Percentiles rank a stretch among this genome's conserved stretches.
These are phyloP conservation scores for Apantesis nais DNA, from an alignment of 2,888 invertebrate genomes.

Conservation along the genomic window DNA sequence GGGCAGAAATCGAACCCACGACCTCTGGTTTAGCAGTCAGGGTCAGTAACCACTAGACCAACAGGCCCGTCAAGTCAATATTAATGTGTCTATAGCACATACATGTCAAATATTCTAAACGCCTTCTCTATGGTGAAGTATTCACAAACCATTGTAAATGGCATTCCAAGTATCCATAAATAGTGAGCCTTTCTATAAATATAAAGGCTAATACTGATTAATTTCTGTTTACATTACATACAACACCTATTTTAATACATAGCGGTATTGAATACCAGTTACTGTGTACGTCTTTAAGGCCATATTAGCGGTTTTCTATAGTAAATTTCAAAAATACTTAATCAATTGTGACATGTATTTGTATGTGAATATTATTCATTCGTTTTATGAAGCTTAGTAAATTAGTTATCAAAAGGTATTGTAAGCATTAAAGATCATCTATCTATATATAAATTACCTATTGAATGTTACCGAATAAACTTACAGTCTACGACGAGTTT, in stretches of 20 bases:
- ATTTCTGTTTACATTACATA: background rate
- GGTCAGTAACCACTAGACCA: too few species aligned
- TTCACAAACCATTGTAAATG: conserved; percentile 1
- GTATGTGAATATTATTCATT: too few species aligned
- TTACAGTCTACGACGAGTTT: too few species aligned
- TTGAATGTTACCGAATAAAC: too few species aligned
- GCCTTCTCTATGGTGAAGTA: conserved; percentile 2
- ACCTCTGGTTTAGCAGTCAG: too few species aligned
- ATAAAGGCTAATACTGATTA: conserved; percentile 11
- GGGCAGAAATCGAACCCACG: too few species aligned
- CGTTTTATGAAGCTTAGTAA: too few species aligned
- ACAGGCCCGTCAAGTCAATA: background rate
- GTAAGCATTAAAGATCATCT: too few species aligned
- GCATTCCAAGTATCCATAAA: conserved; percentile 1
- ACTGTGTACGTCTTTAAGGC: background rate
- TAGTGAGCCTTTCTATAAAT: conserved; percentile 2
- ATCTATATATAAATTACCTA: too few species aligned
- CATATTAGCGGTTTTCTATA: background rate
- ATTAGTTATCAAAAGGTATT: too few species aligned
- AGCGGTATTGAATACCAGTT: background rate
- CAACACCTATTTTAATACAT: conserved; percentile 9
- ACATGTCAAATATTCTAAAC: conserved; percentile 3
- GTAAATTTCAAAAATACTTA: background rate
- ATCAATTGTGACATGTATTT: background rate
- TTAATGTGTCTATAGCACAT: background rate